Evolutionary conservation across 2,113 vertebrate genomes (phyloP).

Genomic region (Empidonax traillii): DNA sequence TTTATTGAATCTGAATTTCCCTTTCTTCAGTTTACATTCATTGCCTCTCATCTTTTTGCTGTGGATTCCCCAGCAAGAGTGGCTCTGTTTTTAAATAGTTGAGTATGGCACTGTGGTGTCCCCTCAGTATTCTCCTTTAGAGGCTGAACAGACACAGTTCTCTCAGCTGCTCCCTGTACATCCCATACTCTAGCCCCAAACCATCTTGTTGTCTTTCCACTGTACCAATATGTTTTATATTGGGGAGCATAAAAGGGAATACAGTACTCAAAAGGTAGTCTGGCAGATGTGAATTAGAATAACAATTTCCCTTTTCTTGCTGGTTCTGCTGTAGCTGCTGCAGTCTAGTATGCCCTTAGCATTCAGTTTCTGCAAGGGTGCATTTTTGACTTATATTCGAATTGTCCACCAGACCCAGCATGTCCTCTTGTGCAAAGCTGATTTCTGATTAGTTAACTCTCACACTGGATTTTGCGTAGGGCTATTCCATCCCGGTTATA

Average conservation of each 20-base stretch:
- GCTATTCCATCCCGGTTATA: background rate
- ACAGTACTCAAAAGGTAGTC: background rate
- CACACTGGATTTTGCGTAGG: background rate
- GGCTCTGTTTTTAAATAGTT: background rate
- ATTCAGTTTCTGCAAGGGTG: background rate
- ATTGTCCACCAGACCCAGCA: background rate
- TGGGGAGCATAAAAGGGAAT: background rate
- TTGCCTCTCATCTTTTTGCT: background rate
- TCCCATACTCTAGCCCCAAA: background rate
- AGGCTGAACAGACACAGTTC: background rate
- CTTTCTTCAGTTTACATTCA: background rate
- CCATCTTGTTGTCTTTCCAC: background rate
- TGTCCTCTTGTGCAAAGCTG: background rate
- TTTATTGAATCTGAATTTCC: background rate
- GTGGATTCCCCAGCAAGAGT: background rate
- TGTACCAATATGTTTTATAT: background rate
- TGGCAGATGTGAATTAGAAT: background rate
- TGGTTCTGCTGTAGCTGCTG: background rate
- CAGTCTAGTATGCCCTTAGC: background rate
- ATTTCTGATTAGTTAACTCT: background rate
- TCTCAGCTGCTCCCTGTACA: background rate
- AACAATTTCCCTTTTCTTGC: background rate
- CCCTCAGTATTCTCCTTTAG: background rate
- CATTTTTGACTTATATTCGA: background rate
- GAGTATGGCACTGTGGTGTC: background rate